phyloP scores from a whole-genome alignment of 2,797 vertebrate species.

The Phoxinus dragarum region DNA sequence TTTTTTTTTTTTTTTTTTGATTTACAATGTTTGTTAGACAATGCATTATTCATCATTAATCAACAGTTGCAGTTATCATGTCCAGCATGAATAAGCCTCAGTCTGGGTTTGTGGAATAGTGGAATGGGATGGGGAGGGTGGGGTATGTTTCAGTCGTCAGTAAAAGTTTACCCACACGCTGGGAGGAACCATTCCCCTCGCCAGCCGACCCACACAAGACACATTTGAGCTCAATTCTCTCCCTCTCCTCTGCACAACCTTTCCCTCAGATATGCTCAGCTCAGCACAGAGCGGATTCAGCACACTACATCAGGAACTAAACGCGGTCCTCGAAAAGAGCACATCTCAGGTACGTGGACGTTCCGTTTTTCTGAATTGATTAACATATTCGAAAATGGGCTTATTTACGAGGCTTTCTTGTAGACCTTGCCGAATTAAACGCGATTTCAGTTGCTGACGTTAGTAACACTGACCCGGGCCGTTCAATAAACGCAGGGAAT shows the following conservation, averaged over 20 bases:
- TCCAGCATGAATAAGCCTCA: not conserved
- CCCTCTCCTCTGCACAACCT: conserved; percentile 48
- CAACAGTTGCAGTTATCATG: conserved; percentile 1
- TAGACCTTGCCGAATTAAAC: conserved; percentile 2
- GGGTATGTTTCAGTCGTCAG: conserved; percentile 45
- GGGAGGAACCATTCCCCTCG: conserved; percentile 54
- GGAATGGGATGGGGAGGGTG: conserved; percentile 19
- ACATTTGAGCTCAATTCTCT: conserved; percentile 48
- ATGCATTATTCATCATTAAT: not conserved
- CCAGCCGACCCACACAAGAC: conserved; percentile 44
- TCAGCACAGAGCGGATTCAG: conserved; percentile 40
- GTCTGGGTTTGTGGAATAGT: conserved; percentile 29
- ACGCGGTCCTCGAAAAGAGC: conserved; percentile 53
- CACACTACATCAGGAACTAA: conserved; percentile 52
- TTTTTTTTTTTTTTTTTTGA: not conserved
- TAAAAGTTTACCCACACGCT: conserved; percentile 60
- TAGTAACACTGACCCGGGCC: conserved; percentile 31
- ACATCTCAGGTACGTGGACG: conserved; percentile 55
- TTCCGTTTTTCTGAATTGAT: not conserved
- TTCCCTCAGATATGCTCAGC: conserved; percentile 57
- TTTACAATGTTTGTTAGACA: not conserved
- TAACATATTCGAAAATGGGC: not conserved
- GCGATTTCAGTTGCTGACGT: conserved; percentile 28
- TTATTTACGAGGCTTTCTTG: not conserved
- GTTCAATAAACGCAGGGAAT: conserved; percentile 31